Conservation (phyloP, 1,140 invertebrate genomes). For the Leptopilina clavipes region DNA sequence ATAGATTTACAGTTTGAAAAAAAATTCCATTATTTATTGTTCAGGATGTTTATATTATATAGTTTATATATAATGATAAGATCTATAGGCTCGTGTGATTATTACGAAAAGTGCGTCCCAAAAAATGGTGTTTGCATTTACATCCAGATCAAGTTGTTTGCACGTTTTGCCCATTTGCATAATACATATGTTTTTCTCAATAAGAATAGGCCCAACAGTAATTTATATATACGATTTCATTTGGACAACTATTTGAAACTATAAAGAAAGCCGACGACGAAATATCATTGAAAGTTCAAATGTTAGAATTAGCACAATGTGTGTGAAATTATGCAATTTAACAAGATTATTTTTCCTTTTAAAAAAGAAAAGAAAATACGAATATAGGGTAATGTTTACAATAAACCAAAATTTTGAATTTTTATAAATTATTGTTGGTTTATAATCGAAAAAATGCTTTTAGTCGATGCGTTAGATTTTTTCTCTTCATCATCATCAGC, state of each 20-base stretch:
- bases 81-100: background rate
- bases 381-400: no score
- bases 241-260: background rate
- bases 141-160: conserved; percentile 6
- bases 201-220: background rate
- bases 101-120: conserved; percentile 9
- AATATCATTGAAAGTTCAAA: conserved; percentile 17
- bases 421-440: no score
- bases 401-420: no score
- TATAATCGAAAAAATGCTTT: conserved; percentile 23
- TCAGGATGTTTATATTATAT: background rate
- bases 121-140: background rate
- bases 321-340: background rate
- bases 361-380: no score
- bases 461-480: background rate
- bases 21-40: conserved; percentile 13
- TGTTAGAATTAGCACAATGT: background rate
- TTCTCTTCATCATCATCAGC: background rate
- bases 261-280: background rate
- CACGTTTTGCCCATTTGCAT: conserved; percentile 10
- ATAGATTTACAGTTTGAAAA: background rate
- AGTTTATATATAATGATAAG: background rate
- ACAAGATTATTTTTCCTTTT: background rate
- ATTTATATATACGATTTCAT: conserved; percentile 11
- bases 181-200: background rate